These are phyloP conservation scores for Parazoanthus darwini DNA, from an alignment of 92 coral and sea anemone genomes.

Conservation along the genomic window DNA sequence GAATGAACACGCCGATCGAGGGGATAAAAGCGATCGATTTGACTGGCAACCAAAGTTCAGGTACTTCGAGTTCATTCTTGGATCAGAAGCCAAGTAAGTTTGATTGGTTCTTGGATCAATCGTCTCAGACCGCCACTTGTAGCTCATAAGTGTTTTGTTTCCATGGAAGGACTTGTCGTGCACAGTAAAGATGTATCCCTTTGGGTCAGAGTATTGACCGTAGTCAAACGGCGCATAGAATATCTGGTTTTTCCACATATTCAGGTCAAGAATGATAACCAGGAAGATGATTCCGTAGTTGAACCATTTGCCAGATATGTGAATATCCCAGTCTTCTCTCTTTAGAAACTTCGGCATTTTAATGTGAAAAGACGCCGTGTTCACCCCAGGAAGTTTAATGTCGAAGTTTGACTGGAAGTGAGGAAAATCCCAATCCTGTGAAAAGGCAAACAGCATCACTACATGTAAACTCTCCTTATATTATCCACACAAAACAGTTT, in stretches of 20 bases:
- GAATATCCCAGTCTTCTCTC: conserved; percentile 90
- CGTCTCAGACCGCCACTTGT: conserved; percentile 76
- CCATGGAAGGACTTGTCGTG: conserved; percentile 67
- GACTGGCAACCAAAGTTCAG: conserved; percentile 68
- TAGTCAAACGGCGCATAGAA: conserved; percentile 89
- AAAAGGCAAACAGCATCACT: too few relatives aligned
- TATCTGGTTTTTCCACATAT: conserved; percentile 99
- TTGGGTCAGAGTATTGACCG: conserved; percentile 84
- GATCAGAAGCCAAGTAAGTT: conserved; percentile 64
- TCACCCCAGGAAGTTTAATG: conserved; percentile 92
- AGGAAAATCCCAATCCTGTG: conserved; percentile 98
- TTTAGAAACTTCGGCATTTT: conserved; percentile 78
- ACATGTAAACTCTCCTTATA: too few relatives aligned
- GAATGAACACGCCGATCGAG: conserved; percentile 73
- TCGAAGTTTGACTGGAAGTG: conserved; percentile 86
- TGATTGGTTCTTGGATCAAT: conserved; percentile 66
- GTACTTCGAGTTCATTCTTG: conserved; percentile 91
- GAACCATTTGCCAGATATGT: conserved; percentile 97
- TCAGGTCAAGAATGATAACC: conserved; percentile 91
- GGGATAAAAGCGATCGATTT: conserved; percentile 92
- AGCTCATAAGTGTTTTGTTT: conserved; percentile 81
- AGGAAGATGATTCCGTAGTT: conserved; percentile 95
- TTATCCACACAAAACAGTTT: too few relatives aligned
- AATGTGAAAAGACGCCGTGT: conserved; percentile 79
- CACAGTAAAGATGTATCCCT: conserved; percentile 75